Conservation (phyloP, 2,797 vertebrate genomes). For the Poecilia velifera region DNA sequence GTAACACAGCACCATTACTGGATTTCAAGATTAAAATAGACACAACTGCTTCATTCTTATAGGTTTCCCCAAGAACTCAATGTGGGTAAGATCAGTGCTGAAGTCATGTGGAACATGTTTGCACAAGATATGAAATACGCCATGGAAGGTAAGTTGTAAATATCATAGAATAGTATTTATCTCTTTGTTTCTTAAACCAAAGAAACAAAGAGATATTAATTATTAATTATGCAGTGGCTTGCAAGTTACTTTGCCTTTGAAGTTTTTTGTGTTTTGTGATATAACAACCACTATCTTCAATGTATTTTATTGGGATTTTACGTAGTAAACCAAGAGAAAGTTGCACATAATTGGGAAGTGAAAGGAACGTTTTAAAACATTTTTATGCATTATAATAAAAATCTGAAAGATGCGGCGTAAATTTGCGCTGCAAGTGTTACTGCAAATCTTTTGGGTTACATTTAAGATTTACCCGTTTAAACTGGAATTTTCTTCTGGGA, state of each 20-base stretch:
- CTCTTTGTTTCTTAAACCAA: background rate
- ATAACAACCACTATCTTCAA: background rate
- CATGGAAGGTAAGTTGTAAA: slow-evolving; percentile 88
- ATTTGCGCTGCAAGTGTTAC: background rate
- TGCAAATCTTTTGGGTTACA: background rate
- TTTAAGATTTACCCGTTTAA: background rate
- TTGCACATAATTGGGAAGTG: background rate
- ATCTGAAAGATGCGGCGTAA: background rate
- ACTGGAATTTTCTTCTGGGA: background rate
- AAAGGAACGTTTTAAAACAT: background rate
- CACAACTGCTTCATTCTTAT: slow-evolving; percentile 25
- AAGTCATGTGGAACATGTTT: slow-evolving; percentile 99
- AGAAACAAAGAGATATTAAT: background rate
- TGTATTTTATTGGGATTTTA: background rate
- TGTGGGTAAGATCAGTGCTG: slow-evolving; percentile 96
- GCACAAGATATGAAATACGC: slow-evolving; percentile 98
- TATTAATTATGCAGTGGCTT: background rate
- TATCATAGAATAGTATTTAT: background rate
- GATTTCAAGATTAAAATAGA: slow-evolving; percentile 22
- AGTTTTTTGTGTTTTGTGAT: background rate
- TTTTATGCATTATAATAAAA: background rate
- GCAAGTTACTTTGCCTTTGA: background rate
- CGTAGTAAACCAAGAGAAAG: background rate
- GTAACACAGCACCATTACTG: slow-evolving; percentile 34
- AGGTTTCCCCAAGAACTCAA: slow-evolving; percentile 91